Conservation (phyloP, 2,113 vertebrate species). For the Casuarius casuarius region DNA sequence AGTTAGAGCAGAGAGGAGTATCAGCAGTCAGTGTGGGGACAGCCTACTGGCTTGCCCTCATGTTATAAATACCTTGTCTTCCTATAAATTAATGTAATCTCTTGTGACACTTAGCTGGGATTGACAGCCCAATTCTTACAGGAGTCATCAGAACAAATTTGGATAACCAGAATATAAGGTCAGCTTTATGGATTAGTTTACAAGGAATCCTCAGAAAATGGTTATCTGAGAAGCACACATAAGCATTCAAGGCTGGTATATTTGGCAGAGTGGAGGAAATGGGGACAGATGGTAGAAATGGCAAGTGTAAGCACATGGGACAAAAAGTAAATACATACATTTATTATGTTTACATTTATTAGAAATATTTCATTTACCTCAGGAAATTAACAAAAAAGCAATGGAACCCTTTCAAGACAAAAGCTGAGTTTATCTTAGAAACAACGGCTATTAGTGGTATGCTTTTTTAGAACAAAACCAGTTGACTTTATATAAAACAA, state of each 20-base stretch:
- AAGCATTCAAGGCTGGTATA: neutral
- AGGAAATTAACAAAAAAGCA: neutral
- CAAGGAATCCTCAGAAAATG: neutral
- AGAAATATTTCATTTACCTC: constrained; percentile 6
- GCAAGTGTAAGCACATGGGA: neutral
- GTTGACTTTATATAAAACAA: neutral
- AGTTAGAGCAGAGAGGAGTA: neutral
- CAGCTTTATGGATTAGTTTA: neutral
- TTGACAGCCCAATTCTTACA: neutral
- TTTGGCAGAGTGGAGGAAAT: neutral
- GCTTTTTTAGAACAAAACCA: neutral
- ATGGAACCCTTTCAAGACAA: neutral
- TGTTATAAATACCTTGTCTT: constrained; percentile 23
- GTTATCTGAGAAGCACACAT: neutral
- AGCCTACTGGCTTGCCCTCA: neutral
- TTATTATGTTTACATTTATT: constrained; percentile 24
- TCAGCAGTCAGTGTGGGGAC: neutral
- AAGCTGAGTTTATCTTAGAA: neutral
- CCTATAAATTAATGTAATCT: neutral
- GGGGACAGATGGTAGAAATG: neutral
- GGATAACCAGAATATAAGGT: neutral
- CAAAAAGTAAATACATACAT: constrained; percentile 10
- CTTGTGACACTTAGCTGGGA: neutral
- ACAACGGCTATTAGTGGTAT: neutral
- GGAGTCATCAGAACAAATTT: neutral